Evolutionary conservation across 1,140 invertebrate genomes (phyloP).

Genomic region (Chrysomallon squamiferum): DNA sequence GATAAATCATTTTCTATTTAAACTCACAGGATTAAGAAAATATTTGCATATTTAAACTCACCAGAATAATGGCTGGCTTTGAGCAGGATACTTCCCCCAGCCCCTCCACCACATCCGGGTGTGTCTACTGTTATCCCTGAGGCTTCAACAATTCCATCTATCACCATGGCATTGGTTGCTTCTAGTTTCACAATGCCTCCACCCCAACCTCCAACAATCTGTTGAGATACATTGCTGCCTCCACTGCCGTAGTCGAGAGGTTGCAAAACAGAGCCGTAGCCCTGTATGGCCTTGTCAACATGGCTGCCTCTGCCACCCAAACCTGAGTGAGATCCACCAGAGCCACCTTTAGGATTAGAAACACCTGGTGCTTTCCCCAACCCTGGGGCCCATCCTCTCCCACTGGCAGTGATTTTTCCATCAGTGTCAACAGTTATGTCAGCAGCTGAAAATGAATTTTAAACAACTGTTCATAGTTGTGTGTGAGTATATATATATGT

Average conservation of each 20-base stretch:
- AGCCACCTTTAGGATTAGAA: slow-evolving; percentile 18
- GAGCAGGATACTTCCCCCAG: too few relatives aligned
- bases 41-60: too few relatives aligned
- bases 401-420: slow-evolving; percentile 34
- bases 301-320: slow-evolving; percentile 37
- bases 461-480: too few relatives aligned
- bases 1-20: too few relatives aligned
- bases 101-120: slow-evolving; percentile 34
- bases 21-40: too few relatives aligned
- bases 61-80: too few relatives aligned
- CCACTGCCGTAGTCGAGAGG: slow-evolving; percentile 44
- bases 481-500: too few relatives aligned
- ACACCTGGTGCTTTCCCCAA: slow-evolving; percentile 32
- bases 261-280: slow-evolving; percentile 25
- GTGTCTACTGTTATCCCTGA: slow-evolving; percentile 27
- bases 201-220: slow-evolving; percentile 21
- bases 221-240: too few relatives aligned
- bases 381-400: slow-evolving; percentile 31
- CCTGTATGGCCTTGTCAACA: slow-evolving; percentile 8
- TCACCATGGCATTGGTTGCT: slow-evolving; percentile 31
- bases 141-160: slow-evolving; percentile 41
- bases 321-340: slow-evolving; percentile 47
- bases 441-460: slow-evolving; percentile 29
- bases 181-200: slow-evolving; percentile 39
- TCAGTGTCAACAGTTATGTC: slow-evolving; percentile 49